Evolutionary conservation across 2,797 vertebrate genomes (phyloP).

Genomic region (Halcyon leucocephala): DNA sequence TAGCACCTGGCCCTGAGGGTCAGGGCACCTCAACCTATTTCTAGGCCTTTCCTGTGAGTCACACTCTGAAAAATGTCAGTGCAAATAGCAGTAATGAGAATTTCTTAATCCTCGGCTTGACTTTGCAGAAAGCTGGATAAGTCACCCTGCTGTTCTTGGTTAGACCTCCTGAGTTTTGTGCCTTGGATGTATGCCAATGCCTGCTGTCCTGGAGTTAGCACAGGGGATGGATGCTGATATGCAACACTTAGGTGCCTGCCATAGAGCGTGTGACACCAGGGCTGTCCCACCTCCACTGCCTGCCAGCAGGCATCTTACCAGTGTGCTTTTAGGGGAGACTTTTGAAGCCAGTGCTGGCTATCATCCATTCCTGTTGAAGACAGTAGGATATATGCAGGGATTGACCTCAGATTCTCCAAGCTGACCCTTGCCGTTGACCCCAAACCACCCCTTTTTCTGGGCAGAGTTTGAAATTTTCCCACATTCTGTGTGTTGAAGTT

Average conservation of each 20-base stretch:
- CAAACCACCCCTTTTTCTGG: neutral
- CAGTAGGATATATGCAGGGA: neutral
- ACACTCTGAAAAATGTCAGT: neutral
- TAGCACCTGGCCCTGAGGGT: neutral
- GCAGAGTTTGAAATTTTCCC: neutral
- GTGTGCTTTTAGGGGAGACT: neutral
- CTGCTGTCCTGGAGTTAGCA: neutral
- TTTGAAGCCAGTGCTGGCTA: neutral
- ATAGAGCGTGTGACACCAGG: neutral
- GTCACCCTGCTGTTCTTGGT: neutral
- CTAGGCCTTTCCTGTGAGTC: conserved; percentile 25
- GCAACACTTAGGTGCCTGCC: neutral
- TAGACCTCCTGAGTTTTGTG: neutral
- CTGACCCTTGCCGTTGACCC: fast-evolving
- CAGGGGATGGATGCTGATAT: fast-evolving
- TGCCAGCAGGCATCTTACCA: neutral
- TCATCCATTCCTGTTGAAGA: neutral
- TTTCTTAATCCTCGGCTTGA: neutral
- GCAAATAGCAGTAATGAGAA: neutral
- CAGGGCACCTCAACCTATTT: conserved; percentile 19
- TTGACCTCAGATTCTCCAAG: neutral
- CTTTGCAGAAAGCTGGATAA: neutral
- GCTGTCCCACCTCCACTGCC: neutral
- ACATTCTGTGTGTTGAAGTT: neutral
- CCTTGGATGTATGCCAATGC: neutral